Evolutionary conservation across 1,140 invertebrate species (phyloP), one percentile per base, ranked within the genome.

Genomic region (Anoplophora glabripennis): DNA sequence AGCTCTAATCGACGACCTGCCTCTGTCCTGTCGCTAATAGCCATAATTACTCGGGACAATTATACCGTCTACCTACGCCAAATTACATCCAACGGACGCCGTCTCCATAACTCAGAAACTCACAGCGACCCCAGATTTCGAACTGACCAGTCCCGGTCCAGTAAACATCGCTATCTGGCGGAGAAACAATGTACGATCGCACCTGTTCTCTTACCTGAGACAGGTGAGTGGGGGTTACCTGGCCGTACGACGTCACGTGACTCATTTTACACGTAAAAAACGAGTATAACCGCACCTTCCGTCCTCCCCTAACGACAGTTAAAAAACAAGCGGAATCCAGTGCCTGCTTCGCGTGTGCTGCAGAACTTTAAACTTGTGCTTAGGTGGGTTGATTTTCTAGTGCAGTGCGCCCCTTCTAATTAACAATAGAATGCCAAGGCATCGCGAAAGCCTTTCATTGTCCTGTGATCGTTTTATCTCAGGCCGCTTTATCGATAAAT

Each of bases 271-370:
- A 42, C 40, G 40, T 44, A 52, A 52, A 52, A 52, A 52, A 52
- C 49, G 28, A 52, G 49, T 52, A 37, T 38, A 52, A 54, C 52
- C 52, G 52, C 52, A 44, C 52, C 52, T 54, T 52, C 49, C 36
- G 35, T 45, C 35, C 36, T 52, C 49, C 49, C 49, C 36, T 18
- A 52, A 38, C 15, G 15, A 14, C 9, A 15, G 4, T n/a, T 34
- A 49, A 49, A 49, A 35, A 12, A 49, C 44, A 36, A 49, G 8
- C 28, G 17, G 21, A 17, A 45, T 28, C 21, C 21, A 28, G 21
- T 28, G 21, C 21, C 5, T 28, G 21, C 21, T 28, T 28, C 21
- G 21, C 21, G 21, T 28, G 21, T 28, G 21, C n/a, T 28, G 21
- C 21, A 28, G 21, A 28, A 28, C 21, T 28, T 28, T 28, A 28